A percentile compares a stretch with the other conserved stretches of the same genome.
Evolutionary conservation across 2,797 vertebrate species (phyloP).

Genomic region (Falco columbarius): DNA sequence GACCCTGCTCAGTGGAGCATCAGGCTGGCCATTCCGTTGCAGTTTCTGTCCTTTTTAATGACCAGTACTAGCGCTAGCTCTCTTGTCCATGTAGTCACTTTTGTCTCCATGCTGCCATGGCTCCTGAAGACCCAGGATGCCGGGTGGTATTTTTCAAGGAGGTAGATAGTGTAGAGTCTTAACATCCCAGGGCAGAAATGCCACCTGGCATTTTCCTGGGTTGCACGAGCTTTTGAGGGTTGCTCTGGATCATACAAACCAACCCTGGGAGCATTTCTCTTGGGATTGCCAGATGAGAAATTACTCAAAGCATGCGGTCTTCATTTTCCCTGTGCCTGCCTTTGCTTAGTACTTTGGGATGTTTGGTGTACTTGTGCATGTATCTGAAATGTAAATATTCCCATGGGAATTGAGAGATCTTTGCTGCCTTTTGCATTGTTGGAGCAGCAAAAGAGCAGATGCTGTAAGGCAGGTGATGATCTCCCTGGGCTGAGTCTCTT

Average conservation of each 20-base stretch:
- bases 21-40: not conserved
- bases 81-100: not conserved
- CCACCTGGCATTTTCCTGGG: not conserved
- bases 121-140: not conserved
- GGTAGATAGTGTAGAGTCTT: not conserved
- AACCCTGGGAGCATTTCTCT: not conserved
- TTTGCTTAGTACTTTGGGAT: not conserved
- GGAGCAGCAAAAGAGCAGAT: not conserved
- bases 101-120: not conserved
- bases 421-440: not conserved
- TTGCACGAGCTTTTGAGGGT: not conserved
- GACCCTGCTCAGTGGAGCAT: not conserved
- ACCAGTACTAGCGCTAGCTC: not conserved
- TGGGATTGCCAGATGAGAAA: not conserved
- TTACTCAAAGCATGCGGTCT: not conserved
- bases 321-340: accelerated
- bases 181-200: not conserved
- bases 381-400: not conserved
- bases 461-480: not conserved
- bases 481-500: not conserved
- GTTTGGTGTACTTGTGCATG: too few species aligned
- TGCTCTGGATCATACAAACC: not conserved
- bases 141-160: not conserved
- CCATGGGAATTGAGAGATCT: not conserved
- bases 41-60: not conserved